Evolutionary conservation across 2,113 vertebrate species (phyloP).

Genomic region (Micronisus gabar): DNA sequence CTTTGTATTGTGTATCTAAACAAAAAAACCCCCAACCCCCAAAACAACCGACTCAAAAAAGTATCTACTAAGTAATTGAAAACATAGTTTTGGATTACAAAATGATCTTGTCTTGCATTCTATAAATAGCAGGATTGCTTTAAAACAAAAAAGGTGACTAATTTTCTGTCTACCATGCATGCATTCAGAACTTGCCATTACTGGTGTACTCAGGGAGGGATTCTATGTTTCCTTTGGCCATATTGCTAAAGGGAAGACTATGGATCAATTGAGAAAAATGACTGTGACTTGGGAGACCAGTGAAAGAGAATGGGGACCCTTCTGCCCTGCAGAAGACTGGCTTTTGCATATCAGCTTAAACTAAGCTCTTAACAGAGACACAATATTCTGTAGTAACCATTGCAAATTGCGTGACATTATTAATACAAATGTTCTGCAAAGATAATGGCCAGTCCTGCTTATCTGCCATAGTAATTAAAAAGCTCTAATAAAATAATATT

Average conservation of each 20-base stretch:
- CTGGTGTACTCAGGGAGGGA: neutral
- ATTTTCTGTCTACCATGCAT: neutral
- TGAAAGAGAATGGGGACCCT: neutral
- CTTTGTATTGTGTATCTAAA: neutral
- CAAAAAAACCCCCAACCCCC: neutral
- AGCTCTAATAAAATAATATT: slow-evolving; percentile 55
- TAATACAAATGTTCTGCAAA: slow-evolving; percentile 50
- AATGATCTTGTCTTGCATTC: neutral
- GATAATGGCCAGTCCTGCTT: slow-evolving; percentile 32
- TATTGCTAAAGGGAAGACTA: neutral
- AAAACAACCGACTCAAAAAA: neutral
- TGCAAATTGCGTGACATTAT: neutral
- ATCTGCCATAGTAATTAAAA: slow-evolving; percentile 63
- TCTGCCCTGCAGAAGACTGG: neutral
- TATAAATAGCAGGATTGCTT: neutral
- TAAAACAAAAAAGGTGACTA: neutral
- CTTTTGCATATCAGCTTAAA: neutral
- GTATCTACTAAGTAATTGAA: neutral
- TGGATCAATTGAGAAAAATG: neutral
- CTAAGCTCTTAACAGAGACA: neutral
- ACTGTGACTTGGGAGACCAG: neutral
- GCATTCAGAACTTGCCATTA: neutral
- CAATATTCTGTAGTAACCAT: neutral
- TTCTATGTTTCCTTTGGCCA: neutral
- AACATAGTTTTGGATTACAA: neutral